Evolutionary conservation across 2,888 invertebrate species (phyloP).

Genomic region (Phymatocera aterrima): DNA sequence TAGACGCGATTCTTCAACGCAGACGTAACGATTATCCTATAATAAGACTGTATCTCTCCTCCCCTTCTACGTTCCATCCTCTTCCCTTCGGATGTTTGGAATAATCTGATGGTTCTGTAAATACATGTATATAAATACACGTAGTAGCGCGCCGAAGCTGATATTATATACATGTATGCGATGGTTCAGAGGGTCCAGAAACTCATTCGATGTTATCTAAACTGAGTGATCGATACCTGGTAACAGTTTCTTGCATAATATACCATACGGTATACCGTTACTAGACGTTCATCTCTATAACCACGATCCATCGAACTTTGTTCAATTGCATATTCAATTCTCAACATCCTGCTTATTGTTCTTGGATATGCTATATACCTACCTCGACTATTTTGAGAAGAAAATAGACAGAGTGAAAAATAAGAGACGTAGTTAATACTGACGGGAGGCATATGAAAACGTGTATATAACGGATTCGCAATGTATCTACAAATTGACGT

Average conservation of each 20-base stretch:
- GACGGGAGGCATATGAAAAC: too few relatives aligned
- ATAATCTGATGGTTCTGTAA: background rate
- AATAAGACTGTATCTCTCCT: background rate
- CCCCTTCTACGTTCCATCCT: background rate
- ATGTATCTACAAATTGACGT: too few relatives aligned
- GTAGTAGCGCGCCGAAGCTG: background rate
- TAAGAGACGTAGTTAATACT: too few relatives aligned
- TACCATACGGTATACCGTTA: conserved; percentile 12
- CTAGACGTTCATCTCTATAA: conserved; percentile 19
- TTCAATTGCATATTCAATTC: conserved; percentile 29
- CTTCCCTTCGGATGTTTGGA: background rate
- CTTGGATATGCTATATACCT: background rate
- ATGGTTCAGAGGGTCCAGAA: background rate
- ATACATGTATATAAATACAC: background rate
- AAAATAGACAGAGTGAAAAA: background rate
- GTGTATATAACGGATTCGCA: too few relatives aligned
- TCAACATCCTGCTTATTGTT: conserved; percentile 3
- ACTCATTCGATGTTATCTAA: conserved; percentile 13
- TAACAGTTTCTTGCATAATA: conserved; percentile 13
- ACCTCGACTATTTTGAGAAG: too few relatives aligned
- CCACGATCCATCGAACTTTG: background rate
- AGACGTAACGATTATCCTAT: conserved; percentile 9
- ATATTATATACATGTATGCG: background rate
- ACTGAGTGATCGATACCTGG: background rate
- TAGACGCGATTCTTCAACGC: background rate